phyloP scores from a whole-genome alignment of 2,888 invertebrate species.

The Argynnis bischoffii region DNA sequence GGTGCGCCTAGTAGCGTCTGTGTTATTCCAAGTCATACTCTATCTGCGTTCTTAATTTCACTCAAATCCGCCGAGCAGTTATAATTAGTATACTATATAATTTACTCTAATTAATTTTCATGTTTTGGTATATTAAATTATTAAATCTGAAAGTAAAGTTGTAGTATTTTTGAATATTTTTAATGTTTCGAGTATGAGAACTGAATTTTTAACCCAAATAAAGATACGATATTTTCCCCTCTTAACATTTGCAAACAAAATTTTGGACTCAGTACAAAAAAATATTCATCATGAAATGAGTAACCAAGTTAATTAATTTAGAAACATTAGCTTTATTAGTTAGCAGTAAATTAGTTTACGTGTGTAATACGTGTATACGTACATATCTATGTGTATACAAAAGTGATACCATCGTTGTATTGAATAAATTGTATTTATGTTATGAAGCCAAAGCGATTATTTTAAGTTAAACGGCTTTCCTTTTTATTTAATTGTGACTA shows the following conservation, averaged over 20 bases:
- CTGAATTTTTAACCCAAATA: too few relatives aligned
- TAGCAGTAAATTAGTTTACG: slow-evolving; percentile 30
- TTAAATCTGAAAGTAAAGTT: too few relatives aligned
- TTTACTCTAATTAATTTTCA: too few relatives aligned
- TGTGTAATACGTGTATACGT: slow-evolving; percentile 18
- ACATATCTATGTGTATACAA: not conserved
- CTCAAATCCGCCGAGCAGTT: too few relatives aligned
- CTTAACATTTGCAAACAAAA: not conserved
- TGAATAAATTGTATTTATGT: slow-evolving; percentile 27
- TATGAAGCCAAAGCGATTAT: not conserved
- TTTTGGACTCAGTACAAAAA: not conserved
- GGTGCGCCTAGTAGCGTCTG: too few relatives aligned
- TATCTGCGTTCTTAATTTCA: too few relatives aligned
- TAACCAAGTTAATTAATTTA: slow-evolving; percentile 37
- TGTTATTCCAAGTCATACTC: too few relatives aligned
- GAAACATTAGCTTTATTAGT: slow-evolving; percentile 32
- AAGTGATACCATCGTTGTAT: slow-evolving; percentile 13
- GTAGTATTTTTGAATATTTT: too few relatives aligned
- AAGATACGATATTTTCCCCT: not conserved
- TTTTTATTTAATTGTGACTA: too few relatives aligned
- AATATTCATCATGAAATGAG: slow-evolving; percentile 3
- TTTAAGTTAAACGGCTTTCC: not conserved
- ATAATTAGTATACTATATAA: too few relatives aligned
- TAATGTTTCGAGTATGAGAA: too few relatives aligned
- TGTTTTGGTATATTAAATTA: too few relatives aligned